Conservation (phyloP, 2,888 invertebrate genomes). For the Mamestra brassicae region DNA sequence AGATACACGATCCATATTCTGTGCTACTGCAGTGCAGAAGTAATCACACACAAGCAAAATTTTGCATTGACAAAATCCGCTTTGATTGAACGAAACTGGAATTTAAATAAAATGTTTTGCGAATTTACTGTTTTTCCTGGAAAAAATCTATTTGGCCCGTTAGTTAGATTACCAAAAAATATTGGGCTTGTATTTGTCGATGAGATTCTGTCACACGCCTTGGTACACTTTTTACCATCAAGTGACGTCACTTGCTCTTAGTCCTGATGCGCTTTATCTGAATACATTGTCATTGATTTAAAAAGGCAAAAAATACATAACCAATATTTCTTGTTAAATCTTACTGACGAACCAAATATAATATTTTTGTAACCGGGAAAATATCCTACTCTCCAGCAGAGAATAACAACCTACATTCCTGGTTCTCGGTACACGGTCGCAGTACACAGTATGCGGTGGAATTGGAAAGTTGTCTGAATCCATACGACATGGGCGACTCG, state of each 20-base stretch:
- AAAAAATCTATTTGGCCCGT: no score
- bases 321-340: no score
- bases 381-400: constrained; percentile 36
- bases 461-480: constrained; percentile 83
- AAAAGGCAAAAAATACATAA: no score
- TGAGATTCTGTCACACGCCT: no score
- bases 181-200: no score
- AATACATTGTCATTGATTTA: no score
- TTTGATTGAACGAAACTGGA: background rate
- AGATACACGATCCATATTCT: constrained; percentile 28
- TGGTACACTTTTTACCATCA: no score
- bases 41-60: background rate
- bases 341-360: no score
- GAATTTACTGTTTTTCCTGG: background rate
- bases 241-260: no score
- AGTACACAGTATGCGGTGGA: constrained; percentile 67
- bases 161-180: no score
- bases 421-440: constrained; percentile 19
- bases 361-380: no score
- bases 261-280: no score
- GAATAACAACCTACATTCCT: constrained; percentile 49
- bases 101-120: background rate
- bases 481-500: constrained; percentile 72
- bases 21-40: background rate
- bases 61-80: background rate